These are phyloP conservation scores for Polydesmus complanatus DNA, from an alignment of 2,888 invertebrate genomes.

Conservation along the genomic window DNA sequence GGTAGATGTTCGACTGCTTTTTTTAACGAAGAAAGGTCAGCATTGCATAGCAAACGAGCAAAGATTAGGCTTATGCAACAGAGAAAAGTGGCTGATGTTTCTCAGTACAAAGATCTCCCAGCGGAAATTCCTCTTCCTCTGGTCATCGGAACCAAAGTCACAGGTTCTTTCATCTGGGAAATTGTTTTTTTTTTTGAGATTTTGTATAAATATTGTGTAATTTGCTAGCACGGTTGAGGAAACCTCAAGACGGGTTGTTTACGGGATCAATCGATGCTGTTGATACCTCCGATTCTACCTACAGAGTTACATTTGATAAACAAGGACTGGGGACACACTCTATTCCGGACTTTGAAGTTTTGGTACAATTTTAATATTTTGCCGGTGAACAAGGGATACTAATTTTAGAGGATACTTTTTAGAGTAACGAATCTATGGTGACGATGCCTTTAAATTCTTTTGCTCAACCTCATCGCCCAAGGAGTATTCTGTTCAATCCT, in stretches of 20 bases:
- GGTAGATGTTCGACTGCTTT: slow-evolving; percentile 50
- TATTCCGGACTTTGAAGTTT: slow-evolving; percentile 89
- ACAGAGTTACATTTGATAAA: slow-evolving; percentile 86
- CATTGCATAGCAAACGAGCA: slow-evolving; percentile 75
- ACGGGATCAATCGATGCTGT: slow-evolving; percentile 89
- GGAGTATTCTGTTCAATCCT: slow-evolving; percentile 28
- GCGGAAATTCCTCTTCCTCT: slow-evolving; percentile 86
- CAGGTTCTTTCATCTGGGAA: slow-evolving; percentile 25
- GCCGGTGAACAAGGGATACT: not conserved
- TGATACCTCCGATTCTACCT: slow-evolving; percentile 84
- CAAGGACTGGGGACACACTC: slow-evolving; percentile 86
- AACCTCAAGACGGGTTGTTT: slow-evolving; percentile 89
- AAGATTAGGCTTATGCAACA: slow-evolving; percentile 87
- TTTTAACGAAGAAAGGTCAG: slow-evolving; percentile 84
- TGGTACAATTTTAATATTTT: slow-evolving; percentile 32
- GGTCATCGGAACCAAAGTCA: slow-evolving; percentile 81
- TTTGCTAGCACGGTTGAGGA: slow-evolving; percentile 67
- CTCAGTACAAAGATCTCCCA: slow-evolving; percentile 73
- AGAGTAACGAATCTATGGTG: slow-evolving; percentile 78
- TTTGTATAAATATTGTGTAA: slow-evolving; percentile 8
- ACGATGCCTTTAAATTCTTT: slow-evolving; percentile 74
- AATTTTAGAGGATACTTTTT: not conserved
- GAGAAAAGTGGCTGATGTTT: slow-evolving; percentile 54
- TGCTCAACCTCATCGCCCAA: slow-evolving; percentile 41
- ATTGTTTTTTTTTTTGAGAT: not conserved